phyloP scores from a whole-genome alignment of 2,888 invertebrate genomes.

The Metallyticus violacea region DNA sequence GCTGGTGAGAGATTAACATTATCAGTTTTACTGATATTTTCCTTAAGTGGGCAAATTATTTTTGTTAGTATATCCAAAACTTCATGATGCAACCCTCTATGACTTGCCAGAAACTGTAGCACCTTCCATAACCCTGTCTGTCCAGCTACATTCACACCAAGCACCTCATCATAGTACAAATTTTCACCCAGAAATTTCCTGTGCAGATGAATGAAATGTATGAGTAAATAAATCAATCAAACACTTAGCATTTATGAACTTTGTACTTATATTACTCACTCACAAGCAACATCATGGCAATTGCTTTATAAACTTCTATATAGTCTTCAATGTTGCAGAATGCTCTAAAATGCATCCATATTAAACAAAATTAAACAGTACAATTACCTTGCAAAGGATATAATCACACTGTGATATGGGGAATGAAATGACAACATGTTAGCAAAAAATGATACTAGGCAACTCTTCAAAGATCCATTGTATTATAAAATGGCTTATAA shows the following conservation, averaged over 20 bases:
- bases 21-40: background rate
- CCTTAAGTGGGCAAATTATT: conserved; percentile 40
- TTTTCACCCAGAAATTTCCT: conserved; percentile 55
- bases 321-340: too few species aligned
- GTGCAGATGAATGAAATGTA: conserved; percentile 35
- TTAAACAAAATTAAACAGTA: too few species aligned
- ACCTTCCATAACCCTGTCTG: conserved; percentile 62
- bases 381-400: too few species aligned
- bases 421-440: too few species aligned
- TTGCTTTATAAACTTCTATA: too few species aligned
- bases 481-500: too few species aligned
- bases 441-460: too few species aligned
- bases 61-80: conserved; percentile 55
- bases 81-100: conserved; percentile 56
- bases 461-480: too few species aligned
- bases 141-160: conserved; percentile 61
- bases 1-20: background rate
- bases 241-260: too few species aligned
- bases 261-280: background rate
- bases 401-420: too few species aligned
- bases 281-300: too few species aligned
- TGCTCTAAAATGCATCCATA: too few species aligned
- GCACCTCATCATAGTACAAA: conserved; percentile 61
- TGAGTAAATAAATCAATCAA: background rate
- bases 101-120: conserved; percentile 53